Evolutionary conservation across 2,113 vertebrate genomes (phyloP), one percentile per base, ranked within the genome.

Genomic region (Ophiodon elongatus): DNA sequence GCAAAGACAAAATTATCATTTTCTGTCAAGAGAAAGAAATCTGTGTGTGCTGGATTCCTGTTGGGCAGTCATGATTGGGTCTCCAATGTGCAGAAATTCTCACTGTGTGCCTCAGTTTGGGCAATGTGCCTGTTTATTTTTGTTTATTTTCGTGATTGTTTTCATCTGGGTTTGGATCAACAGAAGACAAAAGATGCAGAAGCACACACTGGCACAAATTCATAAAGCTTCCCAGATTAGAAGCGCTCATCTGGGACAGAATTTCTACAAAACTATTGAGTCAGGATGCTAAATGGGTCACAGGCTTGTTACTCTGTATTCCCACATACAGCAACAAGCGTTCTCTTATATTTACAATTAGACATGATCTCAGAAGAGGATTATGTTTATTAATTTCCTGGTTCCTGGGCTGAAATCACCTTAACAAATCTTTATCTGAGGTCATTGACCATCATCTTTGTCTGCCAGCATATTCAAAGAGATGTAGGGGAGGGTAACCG

Each of bases 271-370:
- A 73, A 73, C 29, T 50, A 85, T 60, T 71, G 83, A 86, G 85
- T 86, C 84, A 86, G 75, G 57, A 79, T 57, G 45, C 39, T 76
- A 89, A 86, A 86, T 89, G 81, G 86, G 86, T 86, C 86, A 90
- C 74, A 75, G 39, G 76, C 83, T 84, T 41, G 50, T 85, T 57
- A 66, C 0, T 72, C 62, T 68, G 72, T 66, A 81, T 86, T 76
- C 66, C 37, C 56, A 76, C 25, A 35, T 15, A 52, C 37, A 75
- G 60, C 54, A 77, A 78, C 54, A 69, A 11, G 14, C 72, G 17
- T 39, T 74, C 41, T 79, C 62, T 63, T 50, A 33, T 73, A 70
- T 62, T 87, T 63, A 57, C 75, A 60, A 82, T 79, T 64, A 74
- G 64, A 77, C 3, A 3, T 27, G 50, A 13, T 74, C 73, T 23